Conservation (phyloP, 1,140 invertebrate species). For the Batillaria attramentaria region DNA sequence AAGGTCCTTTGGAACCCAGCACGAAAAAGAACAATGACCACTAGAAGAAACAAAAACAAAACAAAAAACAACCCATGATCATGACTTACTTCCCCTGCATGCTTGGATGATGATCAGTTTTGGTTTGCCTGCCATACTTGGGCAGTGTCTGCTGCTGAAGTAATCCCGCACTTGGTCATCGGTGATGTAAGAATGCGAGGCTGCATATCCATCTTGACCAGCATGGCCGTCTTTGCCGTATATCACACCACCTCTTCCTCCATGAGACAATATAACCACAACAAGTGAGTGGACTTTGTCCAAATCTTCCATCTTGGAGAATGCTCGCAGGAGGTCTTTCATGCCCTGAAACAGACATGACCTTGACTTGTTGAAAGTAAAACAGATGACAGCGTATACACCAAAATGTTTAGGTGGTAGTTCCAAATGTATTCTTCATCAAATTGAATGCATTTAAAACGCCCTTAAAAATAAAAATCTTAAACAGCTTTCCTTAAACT, state of each 20-base stretch:
- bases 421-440: neutral
- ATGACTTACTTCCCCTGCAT: constrained; percentile 63
- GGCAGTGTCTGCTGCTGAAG: constrained; percentile 63
- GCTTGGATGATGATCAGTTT: constrained; percentile 69
- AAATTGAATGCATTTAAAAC: neutral
- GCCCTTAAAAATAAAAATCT: neutral
- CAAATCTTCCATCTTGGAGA: neutral
- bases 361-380: too few species aligned
- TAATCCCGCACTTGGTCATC: constrained; percentile 47
- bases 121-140: constrained; percentile 58
- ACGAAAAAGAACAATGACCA: neutral
- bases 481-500: neutral
- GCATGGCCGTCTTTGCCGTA: constrained; percentile 33
- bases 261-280: constrained; percentile 37
- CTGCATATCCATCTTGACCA: neutral
- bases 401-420: too few species aligned
- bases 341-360: constrained; percentile 36
- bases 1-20: neutral
- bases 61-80: neutral
- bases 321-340: neutral
- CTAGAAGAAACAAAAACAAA: neutral
- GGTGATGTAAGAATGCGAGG: too few species aligned
- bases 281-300: constrained; percentile 8
- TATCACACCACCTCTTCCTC: constrained; percentile 12
- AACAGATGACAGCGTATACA: too few species aligned